Conservation (phyloP, 1,140 invertebrate genomes). For the Steinernema feltiae region DNA sequence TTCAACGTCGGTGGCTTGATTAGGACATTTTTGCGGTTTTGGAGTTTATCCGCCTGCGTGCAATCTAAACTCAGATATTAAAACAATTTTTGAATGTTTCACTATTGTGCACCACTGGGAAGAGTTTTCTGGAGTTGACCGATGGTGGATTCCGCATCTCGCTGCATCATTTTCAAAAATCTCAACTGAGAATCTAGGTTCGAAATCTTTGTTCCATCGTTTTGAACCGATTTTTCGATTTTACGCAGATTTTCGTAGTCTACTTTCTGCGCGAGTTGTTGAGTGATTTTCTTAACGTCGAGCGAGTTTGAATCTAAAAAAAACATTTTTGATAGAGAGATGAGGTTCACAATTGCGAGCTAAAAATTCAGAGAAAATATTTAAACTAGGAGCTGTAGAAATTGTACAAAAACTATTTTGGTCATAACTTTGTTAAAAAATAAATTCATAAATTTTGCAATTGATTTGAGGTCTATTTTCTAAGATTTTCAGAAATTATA, state of each 20-base stretch:
- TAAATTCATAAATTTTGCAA: too few species aligned
- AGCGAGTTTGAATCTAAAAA: neutral
- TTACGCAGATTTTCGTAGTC: neutral
- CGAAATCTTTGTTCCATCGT: neutral
- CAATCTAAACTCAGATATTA: too few species aligned
- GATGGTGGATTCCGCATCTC: neutral
- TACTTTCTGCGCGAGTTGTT: neutral
- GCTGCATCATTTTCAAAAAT: neutral
- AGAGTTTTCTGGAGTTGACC: neutral
- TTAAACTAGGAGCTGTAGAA: too few species aligned
- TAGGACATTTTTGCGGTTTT: neutral
- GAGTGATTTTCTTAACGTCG: neutral
- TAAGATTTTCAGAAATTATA: too few species aligned
- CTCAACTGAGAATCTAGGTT: neutral
- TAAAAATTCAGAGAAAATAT: too few species aligned
- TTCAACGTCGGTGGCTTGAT: neutral
- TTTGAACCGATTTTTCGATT: neutral
- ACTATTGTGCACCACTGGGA: neutral
- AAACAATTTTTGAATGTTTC: too few species aligned
- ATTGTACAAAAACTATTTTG: too few species aligned
- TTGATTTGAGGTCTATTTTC: too few species aligned
- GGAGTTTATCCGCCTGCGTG: neutral
- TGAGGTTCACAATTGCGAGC: too few species aligned
- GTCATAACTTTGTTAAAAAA: too few species aligned
- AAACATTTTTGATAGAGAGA: too few species aligned